Percentiles rank a stretch among this genome's conserved stretches.
These are phyloP conservation scores for Contarinia nasturtii DNA, from an alignment of 1,140 invertebrate species.

Conservation along the genomic window DNA sequence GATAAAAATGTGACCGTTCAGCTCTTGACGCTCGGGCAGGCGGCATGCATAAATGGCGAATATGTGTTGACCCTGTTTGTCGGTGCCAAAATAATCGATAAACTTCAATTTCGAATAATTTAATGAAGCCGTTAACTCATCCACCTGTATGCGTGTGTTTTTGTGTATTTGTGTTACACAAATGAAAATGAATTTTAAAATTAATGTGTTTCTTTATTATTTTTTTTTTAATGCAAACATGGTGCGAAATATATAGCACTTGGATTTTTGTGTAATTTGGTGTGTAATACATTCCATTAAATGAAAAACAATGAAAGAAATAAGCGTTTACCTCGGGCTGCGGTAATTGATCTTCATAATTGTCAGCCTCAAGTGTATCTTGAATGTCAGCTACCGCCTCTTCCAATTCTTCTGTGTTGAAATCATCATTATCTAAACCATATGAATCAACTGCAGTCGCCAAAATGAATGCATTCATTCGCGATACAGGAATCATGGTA, in stretches of 20 bases:
- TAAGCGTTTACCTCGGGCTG: slow-evolving; percentile 9
- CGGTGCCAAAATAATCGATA: slow-evolving; percentile 20
- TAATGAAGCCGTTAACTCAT: background rate
- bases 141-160: background rate
- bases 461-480: background rate
- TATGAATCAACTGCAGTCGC: background rate
- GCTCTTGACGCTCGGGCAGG: slow-evolving; percentile 67
- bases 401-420: slow-evolving; percentile 4
- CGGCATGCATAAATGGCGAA: slow-evolving; percentile 90
- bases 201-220: no score
- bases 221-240: no score
- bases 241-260: no score
- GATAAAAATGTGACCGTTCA: slow-evolving; percentile 19
- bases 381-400: slow-evolving; percentile 14
- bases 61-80: slow-evolving; percentile 62
- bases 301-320: no score
- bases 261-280: no score
- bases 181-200: no score
- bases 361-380: slow-evolving; percentile 18
- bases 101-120: slow-evolving; percentile 13
- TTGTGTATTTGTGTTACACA: no score
- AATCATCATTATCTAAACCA: no score
- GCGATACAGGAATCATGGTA: no score
- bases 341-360: slow-evolving; percentile 21
- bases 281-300: no score